phyloP scores from a whole-genome alignment of 2,888 invertebrate species.

The Tyria jacobaeae region DNA sequence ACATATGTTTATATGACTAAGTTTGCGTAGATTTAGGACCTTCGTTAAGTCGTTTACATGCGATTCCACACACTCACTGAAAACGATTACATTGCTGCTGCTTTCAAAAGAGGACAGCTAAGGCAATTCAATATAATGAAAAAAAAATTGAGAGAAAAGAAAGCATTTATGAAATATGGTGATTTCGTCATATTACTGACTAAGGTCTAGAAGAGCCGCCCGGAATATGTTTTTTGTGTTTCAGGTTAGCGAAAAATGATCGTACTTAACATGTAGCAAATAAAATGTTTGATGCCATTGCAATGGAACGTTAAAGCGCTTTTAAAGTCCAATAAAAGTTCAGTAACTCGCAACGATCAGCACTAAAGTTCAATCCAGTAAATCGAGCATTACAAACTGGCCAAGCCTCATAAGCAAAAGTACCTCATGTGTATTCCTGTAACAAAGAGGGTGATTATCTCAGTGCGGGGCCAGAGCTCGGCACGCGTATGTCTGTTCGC shows the following conservation, averaged over 20 bases:
- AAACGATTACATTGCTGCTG: no score
- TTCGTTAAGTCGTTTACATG: no score
- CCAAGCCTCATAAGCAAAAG: constrained; percentile 9
- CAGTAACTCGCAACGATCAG: constrained; percentile 1
- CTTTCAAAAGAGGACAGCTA: no score
- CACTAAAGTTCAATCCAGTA: constrained; percentile 15
- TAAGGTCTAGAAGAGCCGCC: no score
- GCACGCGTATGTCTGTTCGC: constrained; percentile 61
- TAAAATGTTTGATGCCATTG: neutral
- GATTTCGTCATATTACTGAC: no score
- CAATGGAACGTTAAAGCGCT: neutral
- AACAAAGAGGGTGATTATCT: constrained; percentile 44
- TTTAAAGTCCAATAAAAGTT: neutral
- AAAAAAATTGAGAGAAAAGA: no score
- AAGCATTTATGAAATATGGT: no score
- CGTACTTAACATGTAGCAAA: neutral
- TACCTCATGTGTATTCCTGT: constrained; percentile 17
- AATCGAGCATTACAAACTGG: constrained; percentile 22
- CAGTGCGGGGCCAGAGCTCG: constrained; percentile 38
- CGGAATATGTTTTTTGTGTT: neutral
- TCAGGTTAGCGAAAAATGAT: no score
- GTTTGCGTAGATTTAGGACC: no score
- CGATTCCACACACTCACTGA: no score
- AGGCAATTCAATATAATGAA: no score
- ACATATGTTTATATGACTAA: no score